Conservation (phyloP, 2,888 invertebrate species). For the Heliconius hortense region DNA sequence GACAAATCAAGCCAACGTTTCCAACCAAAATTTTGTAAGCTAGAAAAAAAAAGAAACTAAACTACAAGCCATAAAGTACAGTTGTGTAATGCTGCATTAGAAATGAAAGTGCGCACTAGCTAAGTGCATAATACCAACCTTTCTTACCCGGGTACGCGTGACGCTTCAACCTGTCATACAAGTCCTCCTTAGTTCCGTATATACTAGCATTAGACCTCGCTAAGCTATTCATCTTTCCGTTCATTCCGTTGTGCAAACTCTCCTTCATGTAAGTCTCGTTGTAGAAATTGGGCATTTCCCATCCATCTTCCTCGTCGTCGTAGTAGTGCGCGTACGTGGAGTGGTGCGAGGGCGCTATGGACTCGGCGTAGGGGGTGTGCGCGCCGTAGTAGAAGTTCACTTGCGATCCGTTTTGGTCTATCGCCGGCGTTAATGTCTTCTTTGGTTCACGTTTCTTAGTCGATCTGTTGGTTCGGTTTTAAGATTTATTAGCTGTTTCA, state of each 20-base stretch:
- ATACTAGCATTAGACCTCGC: slow-evolving; percentile 96
- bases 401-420: slow-evolving; percentile 95
- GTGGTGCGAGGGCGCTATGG: slow-evolving; percentile 96
- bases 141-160: slow-evolving; percentile 97
- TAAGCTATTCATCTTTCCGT: slow-evolving; percentile 95
- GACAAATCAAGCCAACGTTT: background rate
- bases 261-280: slow-evolving; percentile 98
- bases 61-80: slow-evolving; percentile 35
- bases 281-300: slow-evolving; percentile 99
- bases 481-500: background rate
- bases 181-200: slow-evolving; percentile 96
- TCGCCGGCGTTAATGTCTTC: slow-evolving; percentile 93
- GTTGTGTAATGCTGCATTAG: slow-evolving; percentile 55
- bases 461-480: slow-evolving; percentile 78
- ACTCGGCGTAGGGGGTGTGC: slow-evolving; percentile 96
- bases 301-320: slow-evolving; percentile 97
- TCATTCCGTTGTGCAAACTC: slow-evolving; percentile 91
- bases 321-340: slow-evolving; percentile 98
- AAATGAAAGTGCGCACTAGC: slow-evolving; percentile 61
- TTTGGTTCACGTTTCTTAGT: slow-evolving; percentile 94
- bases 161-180: slow-evolving; percentile 96
- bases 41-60: slow-evolving; percentile 27
- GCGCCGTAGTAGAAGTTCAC: slow-evolving; percentile 98
- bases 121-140: slow-evolving; percentile 84
- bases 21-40: background rate